Evolutionary conservation across 2,797 vertebrate species (phyloP).

Genomic region (Peromyscus aztecus): DNA sequence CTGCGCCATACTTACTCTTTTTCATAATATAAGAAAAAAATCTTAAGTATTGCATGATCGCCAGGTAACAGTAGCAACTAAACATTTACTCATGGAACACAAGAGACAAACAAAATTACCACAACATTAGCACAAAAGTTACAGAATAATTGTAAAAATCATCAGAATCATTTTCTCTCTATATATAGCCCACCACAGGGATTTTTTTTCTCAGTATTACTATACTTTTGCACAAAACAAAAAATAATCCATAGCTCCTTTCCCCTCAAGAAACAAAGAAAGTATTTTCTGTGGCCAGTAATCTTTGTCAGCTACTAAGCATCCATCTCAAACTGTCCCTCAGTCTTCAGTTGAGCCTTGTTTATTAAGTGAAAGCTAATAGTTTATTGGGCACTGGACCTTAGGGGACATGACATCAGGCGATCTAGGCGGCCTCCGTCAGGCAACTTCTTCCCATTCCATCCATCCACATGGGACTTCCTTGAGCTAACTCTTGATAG

Average conservation of each 20-base stretch:
- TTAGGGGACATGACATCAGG: neutral
- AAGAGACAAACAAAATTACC: conserved; percentile 21
- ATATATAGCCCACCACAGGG: neutral
- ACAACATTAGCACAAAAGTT: neutral
- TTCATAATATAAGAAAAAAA: neutral
- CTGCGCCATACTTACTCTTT: neutral
- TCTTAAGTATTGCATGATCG: neutral
- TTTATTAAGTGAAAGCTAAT: neutral
- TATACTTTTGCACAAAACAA: conserved; percentile 22
- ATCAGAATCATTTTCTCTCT: neutral
- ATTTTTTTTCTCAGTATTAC: neutral
- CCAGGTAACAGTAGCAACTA: neutral
- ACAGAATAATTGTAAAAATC: conserved; percentile 24
- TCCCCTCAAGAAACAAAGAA: conserved; percentile 45
- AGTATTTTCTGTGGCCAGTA: neutral
- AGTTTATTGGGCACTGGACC: neutral
- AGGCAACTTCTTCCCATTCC: neutral
- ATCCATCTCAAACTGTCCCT: neutral
- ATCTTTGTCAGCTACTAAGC: neutral
- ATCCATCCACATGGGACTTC: neutral
- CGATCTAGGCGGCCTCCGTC: neutral
- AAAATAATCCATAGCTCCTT: conserved; percentile 15
- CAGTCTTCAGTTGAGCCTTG: neutral
- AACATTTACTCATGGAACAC: conserved; percentile 41
- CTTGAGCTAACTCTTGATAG: neutral